Percentiles rank a stretch among this genome's conserved stretches.
These are phyloP conservation scores for Caerostris darwini DNA, from an alignment of 1,140 invertebrate genomes.

Conservation along the genomic window DNA sequence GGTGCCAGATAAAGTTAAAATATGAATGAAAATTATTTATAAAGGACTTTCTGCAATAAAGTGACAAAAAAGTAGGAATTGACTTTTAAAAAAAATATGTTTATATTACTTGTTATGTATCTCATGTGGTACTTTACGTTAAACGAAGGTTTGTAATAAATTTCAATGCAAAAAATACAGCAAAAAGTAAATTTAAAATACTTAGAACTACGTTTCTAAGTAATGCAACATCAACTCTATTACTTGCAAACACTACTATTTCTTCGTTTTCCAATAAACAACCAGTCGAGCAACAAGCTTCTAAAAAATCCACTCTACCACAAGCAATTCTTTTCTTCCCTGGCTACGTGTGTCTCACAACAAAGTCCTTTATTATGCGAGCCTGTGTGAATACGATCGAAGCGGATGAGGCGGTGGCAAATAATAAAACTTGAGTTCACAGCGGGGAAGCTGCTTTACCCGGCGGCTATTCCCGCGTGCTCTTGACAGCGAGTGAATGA, in stretches of 20 bases:
- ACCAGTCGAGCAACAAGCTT: not conserved
- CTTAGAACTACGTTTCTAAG: no score
- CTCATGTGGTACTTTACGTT: no score
- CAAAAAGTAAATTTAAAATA: no score
- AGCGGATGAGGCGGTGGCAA: not conserved
- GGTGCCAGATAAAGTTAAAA: no score
- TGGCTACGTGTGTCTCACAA: not conserved
- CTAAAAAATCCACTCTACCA: not conserved
- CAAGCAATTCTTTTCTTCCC: not conserved
- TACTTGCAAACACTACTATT: not conserved
- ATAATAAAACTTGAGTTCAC: slow-evolving; percentile 41
- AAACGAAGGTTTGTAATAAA: no score
- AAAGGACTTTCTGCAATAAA: no score
- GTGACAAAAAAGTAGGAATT: no score
- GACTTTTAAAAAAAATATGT: no score
- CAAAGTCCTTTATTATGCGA: slow-evolving; percentile 45
- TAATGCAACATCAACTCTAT: no score
- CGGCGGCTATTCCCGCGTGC: slow-evolving; percentile 18
- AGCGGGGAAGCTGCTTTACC: not conserved
- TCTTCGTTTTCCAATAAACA: slow-evolving; percentile 21
- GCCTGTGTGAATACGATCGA: not conserved
- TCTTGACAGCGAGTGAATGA: slow-evolving; percentile 25
- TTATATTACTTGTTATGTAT: no score
- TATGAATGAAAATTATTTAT: no score
- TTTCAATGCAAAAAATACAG: no score